A percentile compares a stretch with the other conserved stretches of the same genome.
phyloP scores from a whole-genome alignment of 2,797 vertebrate genomes.

The Melanotaenia maccullochi region DNA sequence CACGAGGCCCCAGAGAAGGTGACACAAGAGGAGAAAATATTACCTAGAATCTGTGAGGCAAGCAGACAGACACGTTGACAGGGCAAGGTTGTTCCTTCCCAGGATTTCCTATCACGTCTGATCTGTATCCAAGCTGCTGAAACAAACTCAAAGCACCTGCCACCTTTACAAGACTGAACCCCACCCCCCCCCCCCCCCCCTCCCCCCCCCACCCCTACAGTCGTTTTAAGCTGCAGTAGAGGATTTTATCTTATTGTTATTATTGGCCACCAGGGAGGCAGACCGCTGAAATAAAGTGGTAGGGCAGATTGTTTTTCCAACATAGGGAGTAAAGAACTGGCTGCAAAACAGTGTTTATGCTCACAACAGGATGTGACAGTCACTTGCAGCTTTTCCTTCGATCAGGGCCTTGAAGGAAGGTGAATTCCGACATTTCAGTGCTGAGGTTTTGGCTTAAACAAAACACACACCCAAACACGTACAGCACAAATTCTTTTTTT shows the following conservation, averaged over 20 bases:
- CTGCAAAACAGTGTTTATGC: conserved; percentile 67
- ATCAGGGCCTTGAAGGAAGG: conserved; percentile 63
- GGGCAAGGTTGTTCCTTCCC: conserved; percentile 54
- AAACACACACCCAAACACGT: conserved; percentile 29
- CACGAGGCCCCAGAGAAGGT: conserved; percentile 43
- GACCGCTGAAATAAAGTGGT: conserved; percentile 44
- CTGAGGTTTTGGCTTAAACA: conserved; percentile 49
- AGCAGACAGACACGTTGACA: conserved; percentile 48
- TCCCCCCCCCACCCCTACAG: not conserved
- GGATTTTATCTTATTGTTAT: conserved; percentile 14
- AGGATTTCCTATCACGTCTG: conserved; percentile 71
- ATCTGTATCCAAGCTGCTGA: conserved; percentile 64
- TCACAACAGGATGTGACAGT: conserved; percentile 78
- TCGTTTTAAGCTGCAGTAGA: conserved; percentile 35
- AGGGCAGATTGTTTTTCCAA: conserved; percentile 61
- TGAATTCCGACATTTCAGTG: conserved; percentile 53
- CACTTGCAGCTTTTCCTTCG: conserved; percentile 65
- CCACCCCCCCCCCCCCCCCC: not conserved
- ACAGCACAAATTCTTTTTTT: conserved; percentile 25
- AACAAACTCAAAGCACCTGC: conserved; percentile 53
- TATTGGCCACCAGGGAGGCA: conserved; percentile 38
- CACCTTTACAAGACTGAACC: conserved; percentile 24
- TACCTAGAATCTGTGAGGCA: conserved; percentile 35
- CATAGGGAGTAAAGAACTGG: conserved; percentile 47
- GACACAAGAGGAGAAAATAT: conserved; percentile 71